Evolutionary conservation across 2,113 vertebrate species (phyloP).

Genomic region (Nanorana parkeri): DNA sequence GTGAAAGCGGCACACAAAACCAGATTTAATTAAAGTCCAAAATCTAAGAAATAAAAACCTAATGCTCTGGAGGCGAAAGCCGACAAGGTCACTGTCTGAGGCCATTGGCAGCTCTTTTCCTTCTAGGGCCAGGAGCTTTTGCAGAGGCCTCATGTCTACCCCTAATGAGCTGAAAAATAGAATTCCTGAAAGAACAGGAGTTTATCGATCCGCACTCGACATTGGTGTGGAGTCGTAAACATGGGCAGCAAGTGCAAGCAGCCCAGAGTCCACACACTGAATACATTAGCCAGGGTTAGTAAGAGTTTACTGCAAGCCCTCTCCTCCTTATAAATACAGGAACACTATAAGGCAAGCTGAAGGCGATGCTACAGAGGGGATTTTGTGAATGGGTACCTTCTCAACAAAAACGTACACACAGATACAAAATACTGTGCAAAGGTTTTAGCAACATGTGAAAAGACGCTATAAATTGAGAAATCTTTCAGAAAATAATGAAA

Average conservation of each 20-base stretch:
- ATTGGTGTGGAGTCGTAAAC: slow-evolving; percentile 8
- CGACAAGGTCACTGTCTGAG: slow-evolving; percentile 4
- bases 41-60: not conserved
- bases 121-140: slow-evolving; percentile 11
- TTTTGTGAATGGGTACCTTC: no score
- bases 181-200: slow-evolving; percentile 25
- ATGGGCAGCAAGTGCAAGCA: not conserved
- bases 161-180: slow-evolving; percentile 37
- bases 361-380: no score
- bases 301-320: not conserved
- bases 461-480: no score
- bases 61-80: not conserved
- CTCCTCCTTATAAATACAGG: no score
- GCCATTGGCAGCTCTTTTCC: slow-evolving; percentile 7
- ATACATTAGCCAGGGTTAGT: not conserved
- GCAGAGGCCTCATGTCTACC: slow-evolving; percentile 9
- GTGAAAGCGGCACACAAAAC: not conserved
- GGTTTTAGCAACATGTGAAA: no score
- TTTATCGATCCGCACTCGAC: slow-evolving; percentile 30
- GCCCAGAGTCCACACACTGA: not conserved
- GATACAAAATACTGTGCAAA: no score
- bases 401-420: no score
- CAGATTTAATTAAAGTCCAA: not conserved
- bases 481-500: no score
- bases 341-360: no score